Evolutionary conservation across 1,140 invertebrate species (phyloP), one percentile per base, ranked within the genome.

Genomic region (Sinonovacula constricta): DNA sequence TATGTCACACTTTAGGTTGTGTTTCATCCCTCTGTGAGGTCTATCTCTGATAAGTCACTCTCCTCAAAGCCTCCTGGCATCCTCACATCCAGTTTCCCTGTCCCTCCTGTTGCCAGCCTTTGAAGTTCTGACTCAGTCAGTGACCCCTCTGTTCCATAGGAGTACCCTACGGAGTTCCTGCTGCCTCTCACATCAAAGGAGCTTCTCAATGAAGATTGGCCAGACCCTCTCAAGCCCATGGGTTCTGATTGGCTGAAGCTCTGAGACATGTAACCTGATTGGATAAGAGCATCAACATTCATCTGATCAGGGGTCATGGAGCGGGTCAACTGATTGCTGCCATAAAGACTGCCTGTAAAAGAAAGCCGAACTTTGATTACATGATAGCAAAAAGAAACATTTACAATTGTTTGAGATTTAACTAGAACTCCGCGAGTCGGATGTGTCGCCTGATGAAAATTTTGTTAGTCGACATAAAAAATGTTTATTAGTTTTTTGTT

Each of bases 231-330:
- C n/a, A n/a, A n/a, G 70, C 63, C n/a, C 67, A 80, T 77, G 66
- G 81, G 59, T 69, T 85, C 82, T 57, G 85, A 85, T 49, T 83
- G 76, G 68, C 84, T 88, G 62, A 87, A 78, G n/a, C 82, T 83
- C 76, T 86, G 83, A 53, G 81, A 81, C 31, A 87, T 62, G 56
- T 86, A 87, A 15, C 83, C 83, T 39, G 86, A 87, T 65, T 86
- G 83, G 36, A 88, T 69, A 34, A 88, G 75, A 63, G 80, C 82
- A 28, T 89, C 86, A 12, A 86, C 78, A 71, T 88, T 87, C 79
- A 89, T 85, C 72, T 88, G 88, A 62, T 89, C 88, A 15, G 88
- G 85, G 3, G 86, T 88, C 28, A 84, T 81, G 7, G 84, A 80
- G 15, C 82, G 57, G 3, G 85, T 80, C 28, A 81, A 81, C 53